Conservation (phyloP, 2,888 invertebrate genomes). For the Ganaspis brasiliensis region DNA sequence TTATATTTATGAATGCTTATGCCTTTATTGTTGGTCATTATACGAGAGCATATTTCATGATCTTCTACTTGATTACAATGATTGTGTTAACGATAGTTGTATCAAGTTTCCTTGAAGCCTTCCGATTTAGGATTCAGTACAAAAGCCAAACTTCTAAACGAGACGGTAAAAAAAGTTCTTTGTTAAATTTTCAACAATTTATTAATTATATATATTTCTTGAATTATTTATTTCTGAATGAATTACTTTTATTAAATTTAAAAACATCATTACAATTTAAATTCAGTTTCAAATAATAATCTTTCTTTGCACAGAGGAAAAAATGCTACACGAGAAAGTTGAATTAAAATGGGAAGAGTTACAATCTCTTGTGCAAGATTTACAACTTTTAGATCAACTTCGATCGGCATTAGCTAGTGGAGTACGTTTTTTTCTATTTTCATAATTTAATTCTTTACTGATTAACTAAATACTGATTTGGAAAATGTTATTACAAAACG, state of each 20-base stretch:
- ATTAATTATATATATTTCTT: neutral
- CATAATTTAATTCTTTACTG: too few species aligned
- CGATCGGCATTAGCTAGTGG: slow-evolving; percentile 81
- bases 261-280: too few species aligned
- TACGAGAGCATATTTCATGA: slow-evolving; percentile 93
- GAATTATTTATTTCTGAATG: neutral
- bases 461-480: too few species aligned
- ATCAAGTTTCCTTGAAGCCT: slow-evolving; percentile 93
- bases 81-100: slow-evolving; percentile 95
- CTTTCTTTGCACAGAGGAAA: slow-evolving; percentile 83
- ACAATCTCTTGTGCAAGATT: slow-evolving; percentile 83
- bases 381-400: slow-evolving; percentile 81
- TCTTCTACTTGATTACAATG: slow-evolving; percentile 94
- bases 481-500: slow-evolving; percentile 10
- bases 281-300: slow-evolving; percentile 35
- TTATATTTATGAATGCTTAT: slow-evolving; percentile 94
- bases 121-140: slow-evolving; percentile 93
- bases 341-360: slow-evolving; percentile 87
- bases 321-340: slow-evolving; percentile 88
- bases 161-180: slow-evolving; percentile 83
- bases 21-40: slow-evolving; percentile 87
- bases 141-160: slow-evolving; percentile 90
- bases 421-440: too few species aligned
- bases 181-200: neutral
- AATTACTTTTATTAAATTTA: slow-evolving; percentile 27